phyloP scores from a whole-genome alignment of 92 coral and sea anemone species.

The Epizoanthus scotinus region DNA sequence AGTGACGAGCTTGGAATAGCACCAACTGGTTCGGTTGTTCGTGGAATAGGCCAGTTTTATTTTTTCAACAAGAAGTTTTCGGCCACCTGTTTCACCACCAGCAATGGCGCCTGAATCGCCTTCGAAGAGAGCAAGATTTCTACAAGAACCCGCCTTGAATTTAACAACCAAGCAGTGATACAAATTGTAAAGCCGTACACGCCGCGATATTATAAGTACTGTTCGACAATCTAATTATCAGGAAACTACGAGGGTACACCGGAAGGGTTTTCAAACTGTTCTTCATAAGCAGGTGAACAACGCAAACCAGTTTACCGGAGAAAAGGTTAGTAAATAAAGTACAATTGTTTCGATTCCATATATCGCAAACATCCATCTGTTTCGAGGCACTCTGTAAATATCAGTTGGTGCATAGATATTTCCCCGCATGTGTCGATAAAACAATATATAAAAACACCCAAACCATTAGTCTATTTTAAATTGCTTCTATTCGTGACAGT shows the following conservation, averaged over 20 bases:
- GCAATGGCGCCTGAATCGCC: conserved; percentile 16
- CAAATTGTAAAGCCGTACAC: background rate
- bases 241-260: background rate
- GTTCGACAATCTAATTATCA: background rate
- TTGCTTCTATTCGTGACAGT: background rate
- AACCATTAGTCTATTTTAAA: background rate
- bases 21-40: background rate
- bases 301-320: background rate
- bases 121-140: background rate
- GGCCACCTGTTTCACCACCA: conserved; percentile 21
- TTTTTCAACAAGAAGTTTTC: background rate
- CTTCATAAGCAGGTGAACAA: background rate
- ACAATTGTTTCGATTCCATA: background rate
- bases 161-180: background rate
- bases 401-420: background rate
- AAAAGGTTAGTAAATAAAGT: conserved; percentile 4
- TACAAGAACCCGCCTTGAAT: background rate
- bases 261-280: background rate
- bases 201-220: background rate
- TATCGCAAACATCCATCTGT: no score
- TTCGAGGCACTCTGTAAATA: background rate
- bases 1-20: background rate
- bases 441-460: no score
- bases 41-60: conserved; percentile 7
- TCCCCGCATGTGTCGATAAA: no score